Evolutionary conservation across 2,797 vertebrate species (phyloP).

Genomic region (Clarias fuscus): DNA sequence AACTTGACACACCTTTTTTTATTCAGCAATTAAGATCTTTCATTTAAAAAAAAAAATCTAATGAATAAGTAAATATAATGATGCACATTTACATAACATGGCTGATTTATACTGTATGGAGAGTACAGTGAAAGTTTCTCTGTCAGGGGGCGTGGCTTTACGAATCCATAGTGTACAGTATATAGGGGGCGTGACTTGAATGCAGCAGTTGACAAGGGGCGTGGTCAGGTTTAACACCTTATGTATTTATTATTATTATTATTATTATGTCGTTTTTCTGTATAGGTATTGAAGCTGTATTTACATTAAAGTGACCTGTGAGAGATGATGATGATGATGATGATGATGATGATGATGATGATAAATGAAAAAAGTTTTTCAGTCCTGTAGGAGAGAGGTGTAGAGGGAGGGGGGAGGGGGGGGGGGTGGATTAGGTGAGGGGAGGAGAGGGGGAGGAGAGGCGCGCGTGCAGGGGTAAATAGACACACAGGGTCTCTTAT

Average conservation of each 20-base stretch:
- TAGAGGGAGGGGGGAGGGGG: not conserved
- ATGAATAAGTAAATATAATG: not conserved
- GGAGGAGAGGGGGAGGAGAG: not conserved
- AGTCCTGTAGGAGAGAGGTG: not conserved
- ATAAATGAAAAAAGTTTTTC: not conserved
- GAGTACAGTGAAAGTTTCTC: not conserved
- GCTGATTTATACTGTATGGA: not conserved
- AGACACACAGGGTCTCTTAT: conserved; percentile 19
- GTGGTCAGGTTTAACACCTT: not conserved
- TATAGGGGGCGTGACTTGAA: not conserved
- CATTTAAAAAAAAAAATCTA: not conserved
- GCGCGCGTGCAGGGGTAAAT: conserved; percentile 32
- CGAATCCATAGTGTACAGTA: not conserved
- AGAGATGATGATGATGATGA: not conserved
- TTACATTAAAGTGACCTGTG: not conserved
- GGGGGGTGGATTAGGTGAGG: not conserved
- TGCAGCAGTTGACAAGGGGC: not conserved
- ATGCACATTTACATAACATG: not conserved
- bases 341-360: not conserved
- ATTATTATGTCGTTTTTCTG: too few species aligned
- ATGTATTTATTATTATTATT: not conserved
- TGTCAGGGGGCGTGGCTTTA: not conserved
- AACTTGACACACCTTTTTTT: not conserved
- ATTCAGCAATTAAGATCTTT: not conserved
- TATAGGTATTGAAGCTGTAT: not conserved